Conservation (phyloP, 2,113 vertebrate species). For the Callospermophilus lateralis region DNA sequence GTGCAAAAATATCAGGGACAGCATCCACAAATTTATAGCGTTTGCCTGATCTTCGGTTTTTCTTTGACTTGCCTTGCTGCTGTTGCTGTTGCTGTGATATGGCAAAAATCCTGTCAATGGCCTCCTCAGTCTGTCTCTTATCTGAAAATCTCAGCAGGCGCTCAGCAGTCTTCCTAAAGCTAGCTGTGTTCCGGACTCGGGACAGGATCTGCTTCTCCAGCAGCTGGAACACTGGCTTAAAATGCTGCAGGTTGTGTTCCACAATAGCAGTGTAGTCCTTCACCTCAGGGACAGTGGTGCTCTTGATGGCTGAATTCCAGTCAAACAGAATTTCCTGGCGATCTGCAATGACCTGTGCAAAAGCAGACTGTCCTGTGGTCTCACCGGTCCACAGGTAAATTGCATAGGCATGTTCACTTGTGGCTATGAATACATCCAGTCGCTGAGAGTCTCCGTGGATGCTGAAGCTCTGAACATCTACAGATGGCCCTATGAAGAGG, state of each 20-base stretch:
- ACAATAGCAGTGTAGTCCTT: conserved; percentile 92
- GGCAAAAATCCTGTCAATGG: conserved; percentile 94
- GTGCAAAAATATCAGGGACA: conserved; percentile 96
- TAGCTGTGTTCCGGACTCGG: conserved; percentile 93
- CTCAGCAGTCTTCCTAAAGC: conserved; percentile 95
- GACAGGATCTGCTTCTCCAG: conserved; percentile 96
- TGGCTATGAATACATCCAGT: conserved; percentile 93
- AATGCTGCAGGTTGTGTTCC: conserved; percentile 94
- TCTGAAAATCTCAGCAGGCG: conserved; percentile 95
- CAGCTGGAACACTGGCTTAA: conserved; percentile 97
- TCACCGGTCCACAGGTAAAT: conserved; percentile 93
- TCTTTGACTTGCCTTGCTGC: conserved; percentile 89
- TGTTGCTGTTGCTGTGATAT: conserved; percentile 91
- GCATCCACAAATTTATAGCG: conserved; percentile 93
- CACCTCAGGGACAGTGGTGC: conserved; percentile 88
- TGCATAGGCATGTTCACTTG: conserved; percentile 92
- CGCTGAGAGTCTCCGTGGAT: conserved; percentile 92
- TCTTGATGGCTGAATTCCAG: conserved; percentile 83
- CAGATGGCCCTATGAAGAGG: conserved; percentile 94
- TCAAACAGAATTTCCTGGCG: conserved; percentile 95
- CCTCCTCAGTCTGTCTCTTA: conserved; percentile 94
- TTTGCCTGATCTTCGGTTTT: conserved; percentile 88
- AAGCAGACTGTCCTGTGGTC: conserved; percentile 89
- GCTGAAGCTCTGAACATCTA: conserved; percentile 95
- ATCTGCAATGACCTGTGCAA: conserved; percentile 94